Conservation (phyloP, 2,797 vertebrate genomes). For the Halcyon badia region DNA sequence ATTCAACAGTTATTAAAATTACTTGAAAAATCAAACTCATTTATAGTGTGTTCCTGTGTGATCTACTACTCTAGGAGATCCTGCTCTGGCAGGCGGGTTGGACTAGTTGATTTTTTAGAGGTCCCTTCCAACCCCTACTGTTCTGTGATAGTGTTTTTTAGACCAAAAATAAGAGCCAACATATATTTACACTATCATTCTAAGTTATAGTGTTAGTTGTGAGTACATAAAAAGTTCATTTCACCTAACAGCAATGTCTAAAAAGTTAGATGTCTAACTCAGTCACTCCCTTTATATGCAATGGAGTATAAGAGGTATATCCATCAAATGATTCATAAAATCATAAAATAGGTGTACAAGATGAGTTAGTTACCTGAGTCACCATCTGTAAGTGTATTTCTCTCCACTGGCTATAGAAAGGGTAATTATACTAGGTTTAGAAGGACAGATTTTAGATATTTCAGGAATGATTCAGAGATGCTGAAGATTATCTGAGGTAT, state of each 20-base stretch:
- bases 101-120: no score
- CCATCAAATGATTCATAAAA: not conserved
- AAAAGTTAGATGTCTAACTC: not conserved
- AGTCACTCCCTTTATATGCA: not conserved
- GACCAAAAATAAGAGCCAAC: not conserved
- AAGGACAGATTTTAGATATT: not conserved
- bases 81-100: no score
- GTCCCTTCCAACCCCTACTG: no score
- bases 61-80: no score
- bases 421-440: not conserved
- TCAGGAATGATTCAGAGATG: slow-evolving; percentile 1
- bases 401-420: not conserved
- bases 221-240: not conserved
- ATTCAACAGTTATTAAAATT: not conserved
- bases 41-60: not conserved
- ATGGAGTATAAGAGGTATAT: not conserved
- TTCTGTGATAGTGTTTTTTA: not conserved
- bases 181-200: not conserved
- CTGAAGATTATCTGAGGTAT: not conserved
- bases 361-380: slow-evolving; percentile 29
- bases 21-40: not conserved
- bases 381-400: not conserved
- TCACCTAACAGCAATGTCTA: not conserved
- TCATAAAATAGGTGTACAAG: not conserved
- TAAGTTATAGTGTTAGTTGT: not conserved